These are phyloP conservation scores for Numenius phaeopus DNA, from an alignment of 2,797 vertebrate species.

Conservation along the genomic window DNA sequence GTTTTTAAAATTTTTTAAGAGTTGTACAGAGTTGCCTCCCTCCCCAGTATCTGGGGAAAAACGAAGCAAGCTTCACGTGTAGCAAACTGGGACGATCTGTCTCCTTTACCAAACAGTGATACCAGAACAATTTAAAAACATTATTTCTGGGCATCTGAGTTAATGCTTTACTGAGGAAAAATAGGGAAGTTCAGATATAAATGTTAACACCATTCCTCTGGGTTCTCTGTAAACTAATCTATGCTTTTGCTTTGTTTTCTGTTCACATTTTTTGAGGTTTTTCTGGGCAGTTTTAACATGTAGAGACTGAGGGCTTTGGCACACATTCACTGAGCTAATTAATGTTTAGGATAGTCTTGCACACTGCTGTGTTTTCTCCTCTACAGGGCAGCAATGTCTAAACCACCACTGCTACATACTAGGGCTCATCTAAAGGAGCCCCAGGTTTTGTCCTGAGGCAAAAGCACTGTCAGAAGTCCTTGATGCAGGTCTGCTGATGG, in stretches of 20 bases:
- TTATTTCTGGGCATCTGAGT: not conserved
- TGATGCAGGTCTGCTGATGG: not conserved
- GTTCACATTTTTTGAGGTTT: not conserved
- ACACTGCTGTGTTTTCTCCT: not conserved
- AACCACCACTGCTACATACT: not conserved
- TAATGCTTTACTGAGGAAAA: not conserved
- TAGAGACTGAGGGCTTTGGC: not conserved
- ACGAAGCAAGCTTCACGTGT: not conserved
- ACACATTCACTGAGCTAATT: not conserved
- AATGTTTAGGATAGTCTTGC: not conserved
- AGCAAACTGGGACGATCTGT: not conserved
- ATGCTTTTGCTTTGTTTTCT: not conserved
- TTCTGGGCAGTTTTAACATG: not conserved
- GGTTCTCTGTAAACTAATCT: not conserved
- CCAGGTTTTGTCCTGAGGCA: not conserved
- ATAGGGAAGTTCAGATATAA: not conserved
- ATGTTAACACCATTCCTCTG: not conserved
- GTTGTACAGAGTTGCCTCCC: not conserved
- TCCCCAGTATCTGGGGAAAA: not conserved
- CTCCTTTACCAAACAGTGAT: not conserved
- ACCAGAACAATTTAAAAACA: fast-evolving
- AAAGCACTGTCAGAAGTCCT: not conserved
- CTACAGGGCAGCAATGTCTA: not conserved
- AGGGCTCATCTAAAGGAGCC: not conserved
- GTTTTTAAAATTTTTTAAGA: not conserved